phyloP scores from a whole-genome alignment of 1,140 invertebrate genomes.

The Ctenoplectra terminalis region DNA sequence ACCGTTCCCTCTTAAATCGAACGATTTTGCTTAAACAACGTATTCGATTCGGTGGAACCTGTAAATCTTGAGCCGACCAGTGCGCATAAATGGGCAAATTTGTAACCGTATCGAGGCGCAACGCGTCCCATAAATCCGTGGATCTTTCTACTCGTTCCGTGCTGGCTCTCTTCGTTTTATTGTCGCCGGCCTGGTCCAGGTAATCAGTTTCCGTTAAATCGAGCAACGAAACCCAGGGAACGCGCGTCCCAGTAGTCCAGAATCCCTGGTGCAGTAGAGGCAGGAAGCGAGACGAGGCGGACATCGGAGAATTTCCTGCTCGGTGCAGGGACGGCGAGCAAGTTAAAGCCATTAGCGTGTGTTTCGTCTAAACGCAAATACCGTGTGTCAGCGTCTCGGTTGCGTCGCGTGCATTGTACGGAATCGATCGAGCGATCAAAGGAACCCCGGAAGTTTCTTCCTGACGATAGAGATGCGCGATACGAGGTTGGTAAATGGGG shows the following conservation, averaged over 20 bases:
- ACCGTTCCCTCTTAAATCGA: not conserved
- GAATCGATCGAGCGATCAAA: slow-evolving; percentile 3
- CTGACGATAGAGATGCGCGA: not conserved
- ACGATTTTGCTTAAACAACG: not conserved
- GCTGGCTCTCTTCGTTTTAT: slow-evolving; percentile 20
- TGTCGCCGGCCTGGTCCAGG: slow-evolving; percentile 6
- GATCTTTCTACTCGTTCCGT: slow-evolving; percentile 1
- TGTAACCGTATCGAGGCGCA: slow-evolving; percentile 27
- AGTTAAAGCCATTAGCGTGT: slow-evolving; percentile 46
- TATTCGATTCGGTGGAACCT: fast-evolving
- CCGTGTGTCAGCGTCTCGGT: not conserved
- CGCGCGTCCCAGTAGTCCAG: slow-evolving; percentile 11
- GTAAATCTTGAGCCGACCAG: not conserved
- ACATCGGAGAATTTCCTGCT: slow-evolving; percentile 27
- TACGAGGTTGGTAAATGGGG: not conserved
- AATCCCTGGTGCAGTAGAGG: not conserved
- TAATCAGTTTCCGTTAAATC: slow-evolving; percentile 40
- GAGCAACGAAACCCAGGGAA: not conserved
- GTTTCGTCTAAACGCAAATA: slow-evolving; percentile 22
- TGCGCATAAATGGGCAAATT: slow-evolving; percentile 4
- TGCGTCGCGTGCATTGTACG: not conserved
- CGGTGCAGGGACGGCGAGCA: not conserved
- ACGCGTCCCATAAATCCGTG: slow-evolving; percentile 10
- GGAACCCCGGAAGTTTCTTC: not conserved
- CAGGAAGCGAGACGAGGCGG: slow-evolving; percentile 1